A percentile compares a stretch with the other conserved stretches of the same genome.
Conservation (phyloP, 2,888 invertebrate genomes). For the Caenorhabditis sp. region DNA sequence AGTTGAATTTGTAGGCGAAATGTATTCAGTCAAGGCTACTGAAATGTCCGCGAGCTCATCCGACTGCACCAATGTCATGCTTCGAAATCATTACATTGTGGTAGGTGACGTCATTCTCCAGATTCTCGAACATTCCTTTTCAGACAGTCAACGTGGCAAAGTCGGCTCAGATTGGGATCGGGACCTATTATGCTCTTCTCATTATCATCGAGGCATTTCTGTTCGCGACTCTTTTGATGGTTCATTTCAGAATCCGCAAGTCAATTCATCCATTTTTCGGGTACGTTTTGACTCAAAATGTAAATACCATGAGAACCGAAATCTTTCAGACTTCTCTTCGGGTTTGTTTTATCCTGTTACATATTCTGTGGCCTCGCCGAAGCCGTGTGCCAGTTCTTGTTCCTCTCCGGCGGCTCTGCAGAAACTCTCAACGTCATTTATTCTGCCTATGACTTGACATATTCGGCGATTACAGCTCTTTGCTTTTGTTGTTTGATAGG, state of each 20-base stretch:
- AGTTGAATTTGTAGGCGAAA: slow-evolving; percentile 10
- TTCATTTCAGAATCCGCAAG: slow-evolving; percentile 41
- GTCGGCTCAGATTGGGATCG: slow-evolving; percentile 11
- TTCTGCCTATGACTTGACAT: slow-evolving; percentile 22
- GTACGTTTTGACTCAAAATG: not conserved
- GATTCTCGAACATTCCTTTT: not conserved
- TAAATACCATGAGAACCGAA: not conserved
- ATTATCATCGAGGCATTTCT: slow-evolving; percentile 26
- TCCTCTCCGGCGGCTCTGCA: slow-evolving; percentile 18
- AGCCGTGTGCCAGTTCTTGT: slow-evolving; percentile 37
- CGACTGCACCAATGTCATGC: slow-evolving; percentile 53
- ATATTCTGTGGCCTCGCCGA: slow-evolving; percentile 33
- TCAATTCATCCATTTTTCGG: slow-evolving; percentile 52
- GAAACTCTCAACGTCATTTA: slow-evolving; percentile 2
- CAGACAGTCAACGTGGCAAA: slow-evolving; percentile 27
- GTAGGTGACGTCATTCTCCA: slow-evolving; percentile 16
- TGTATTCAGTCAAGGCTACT: slow-evolving; percentile 26
- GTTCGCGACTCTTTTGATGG: slow-evolving; percentile 1
- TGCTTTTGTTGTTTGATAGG: slow-evolving; percentile 53
- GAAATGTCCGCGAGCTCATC: slow-evolving; percentile 10
- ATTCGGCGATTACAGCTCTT: slow-evolving; percentile 43
- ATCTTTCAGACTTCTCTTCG: slow-evolving; percentile 40
- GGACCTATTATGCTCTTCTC: slow-evolving; percentile 41
- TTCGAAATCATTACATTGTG: slow-evolving; percentile 51
- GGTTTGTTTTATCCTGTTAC: slow-evolving; percentile 33